Percentiles rank a stretch among this genome's conserved stretches.
These are phyloP conservation scores for Patiria miniata DNA, from an alignment of 35 echinoderm and acorn worm genomes.

Conservation along the genomic window DNA sequence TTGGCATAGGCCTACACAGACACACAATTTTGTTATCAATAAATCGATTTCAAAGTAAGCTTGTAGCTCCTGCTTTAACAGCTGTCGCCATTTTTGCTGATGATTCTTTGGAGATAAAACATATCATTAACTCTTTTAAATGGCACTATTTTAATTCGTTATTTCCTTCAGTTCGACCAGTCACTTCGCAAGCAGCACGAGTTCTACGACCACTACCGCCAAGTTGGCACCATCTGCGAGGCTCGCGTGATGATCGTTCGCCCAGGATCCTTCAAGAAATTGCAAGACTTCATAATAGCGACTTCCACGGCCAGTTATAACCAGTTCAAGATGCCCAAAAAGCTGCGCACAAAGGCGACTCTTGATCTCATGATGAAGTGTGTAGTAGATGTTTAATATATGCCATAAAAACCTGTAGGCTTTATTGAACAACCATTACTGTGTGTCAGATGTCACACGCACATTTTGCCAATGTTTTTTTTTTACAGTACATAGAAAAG, in stretches of 20 bases:
- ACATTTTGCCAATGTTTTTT: too few species aligned
- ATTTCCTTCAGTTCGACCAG: neutral
- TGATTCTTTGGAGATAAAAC: too few species aligned
- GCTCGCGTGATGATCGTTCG: conserved; percentile 36
- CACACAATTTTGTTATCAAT: neutral
- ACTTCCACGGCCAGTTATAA: conserved; percentile 33
- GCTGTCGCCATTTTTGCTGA: too few species aligned
- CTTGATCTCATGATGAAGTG: conserved; percentile 22
- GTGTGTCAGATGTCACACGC: too few species aligned
- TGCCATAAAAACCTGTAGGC: too few species aligned
- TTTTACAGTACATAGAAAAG: too few species aligned
- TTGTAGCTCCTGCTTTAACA: neutral
- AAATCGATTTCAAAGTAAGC: too few species aligned
- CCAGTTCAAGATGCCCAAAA: conserved; percentile 73
- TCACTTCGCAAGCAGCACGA: conserved; percentile 20
- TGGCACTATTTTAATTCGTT: too few species aligned
- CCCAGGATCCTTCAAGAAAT: conserved; percentile 36
- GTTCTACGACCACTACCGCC: conserved; percentile 22
- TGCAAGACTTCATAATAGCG: conserved; percentile 49
- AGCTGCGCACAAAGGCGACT: conserved; percentile 32
- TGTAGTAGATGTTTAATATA: neutral
- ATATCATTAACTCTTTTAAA: too few species aligned
- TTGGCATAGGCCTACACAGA: too few species aligned
- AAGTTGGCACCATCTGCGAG: neutral
- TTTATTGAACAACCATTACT: too few species aligned